Evolutionary conservation across 2,797 vertebrate species (phyloP).

Genomic region (Tarsius wallacei): DNA sequence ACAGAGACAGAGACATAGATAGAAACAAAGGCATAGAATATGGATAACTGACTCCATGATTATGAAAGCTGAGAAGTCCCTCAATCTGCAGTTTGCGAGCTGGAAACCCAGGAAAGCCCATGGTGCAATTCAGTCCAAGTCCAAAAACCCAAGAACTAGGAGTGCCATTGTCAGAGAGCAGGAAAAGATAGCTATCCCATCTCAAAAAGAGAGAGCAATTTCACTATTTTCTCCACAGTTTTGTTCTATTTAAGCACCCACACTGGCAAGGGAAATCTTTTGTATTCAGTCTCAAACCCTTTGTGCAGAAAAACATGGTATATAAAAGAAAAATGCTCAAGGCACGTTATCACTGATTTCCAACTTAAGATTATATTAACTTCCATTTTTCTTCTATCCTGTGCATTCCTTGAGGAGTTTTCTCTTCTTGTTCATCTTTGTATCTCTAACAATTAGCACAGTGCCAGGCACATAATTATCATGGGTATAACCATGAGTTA

Average conservation of each 20-base stretch:
- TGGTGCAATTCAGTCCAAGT: not conserved
- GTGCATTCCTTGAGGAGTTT: not conserved
- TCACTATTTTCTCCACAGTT: not conserved
- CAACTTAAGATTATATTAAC: not conserved
- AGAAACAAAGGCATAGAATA: not conserved
- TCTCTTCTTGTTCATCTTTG: not conserved
- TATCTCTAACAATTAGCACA: not conserved
- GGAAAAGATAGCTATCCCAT: not conserved
- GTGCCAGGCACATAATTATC: not conserved
- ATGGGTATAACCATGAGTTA: not conserved
- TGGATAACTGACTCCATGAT: not conserved
- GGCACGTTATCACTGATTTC: not conserved
- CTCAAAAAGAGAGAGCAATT: not conserved
- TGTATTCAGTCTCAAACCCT: not conserved
- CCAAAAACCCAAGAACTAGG: not conserved
- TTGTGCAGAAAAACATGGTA: not conserved
- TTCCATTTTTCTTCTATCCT: not conserved
- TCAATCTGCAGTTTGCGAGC: not conserved
- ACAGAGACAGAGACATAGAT: no score
- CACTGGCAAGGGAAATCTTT: not conserved
- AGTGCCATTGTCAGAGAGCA: not conserved
- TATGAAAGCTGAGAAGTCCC: not conserved
- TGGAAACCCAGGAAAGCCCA: not conserved
- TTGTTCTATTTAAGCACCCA: not conserved
- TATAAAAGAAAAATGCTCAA: conserved; percentile 15